These are phyloP conservation scores for Schrankia costaestrigalis DNA, from an alignment of 2,888 invertebrate species.

Conservation along the genomic window DNA sequence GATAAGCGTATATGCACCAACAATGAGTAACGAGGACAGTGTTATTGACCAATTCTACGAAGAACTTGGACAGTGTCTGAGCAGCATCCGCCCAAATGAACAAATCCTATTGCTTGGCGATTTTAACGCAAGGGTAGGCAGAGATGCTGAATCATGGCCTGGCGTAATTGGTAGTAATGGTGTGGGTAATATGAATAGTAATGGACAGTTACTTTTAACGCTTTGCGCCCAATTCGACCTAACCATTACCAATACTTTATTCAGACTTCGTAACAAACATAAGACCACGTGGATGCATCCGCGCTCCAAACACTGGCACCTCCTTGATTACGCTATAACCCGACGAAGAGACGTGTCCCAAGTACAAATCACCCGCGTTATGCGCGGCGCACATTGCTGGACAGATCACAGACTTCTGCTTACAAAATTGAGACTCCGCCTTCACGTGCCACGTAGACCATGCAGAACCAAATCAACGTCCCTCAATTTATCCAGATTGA, in stretches of 20 bases:
- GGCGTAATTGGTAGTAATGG: background rate
- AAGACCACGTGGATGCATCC: slow-evolving; percentile 13
- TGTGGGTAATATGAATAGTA: slow-evolving; percentile 1
- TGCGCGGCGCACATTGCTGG: slow-evolving; percentile 28
- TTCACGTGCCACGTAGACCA: background rate
- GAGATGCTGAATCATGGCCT: background rate
- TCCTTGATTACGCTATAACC: slow-evolving; percentile 20
- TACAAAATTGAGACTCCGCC: slow-evolving; percentile 9
- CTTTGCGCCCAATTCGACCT: slow-evolving; percentile 10
- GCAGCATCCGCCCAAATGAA: background rate
- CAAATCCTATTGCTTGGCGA: background rate
- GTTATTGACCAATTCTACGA: background rate
- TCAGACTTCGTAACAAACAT: slow-evolving; percentile 13
- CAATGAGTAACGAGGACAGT: background rate
- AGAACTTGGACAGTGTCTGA: background rate
- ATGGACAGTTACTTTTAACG: background rate
- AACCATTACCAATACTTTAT: slow-evolving; percentile 1
- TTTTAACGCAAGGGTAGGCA: background rate
- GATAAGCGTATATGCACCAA: slow-evolving; percentile 3
- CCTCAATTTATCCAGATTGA: background rate
- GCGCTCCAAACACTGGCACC: slow-evolving; percentile 26
- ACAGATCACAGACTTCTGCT: slow-evolving; percentile 23
- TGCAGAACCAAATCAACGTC: background rate
- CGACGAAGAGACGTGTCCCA: slow-evolving; percentile 13
- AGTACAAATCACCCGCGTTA: slow-evolving; percentile 24